These are phyloP conservation scores for Meiosimyza decipiens DNA, from an alignment of 2,888 invertebrate genomes.

Conservation along the genomic window DNA sequence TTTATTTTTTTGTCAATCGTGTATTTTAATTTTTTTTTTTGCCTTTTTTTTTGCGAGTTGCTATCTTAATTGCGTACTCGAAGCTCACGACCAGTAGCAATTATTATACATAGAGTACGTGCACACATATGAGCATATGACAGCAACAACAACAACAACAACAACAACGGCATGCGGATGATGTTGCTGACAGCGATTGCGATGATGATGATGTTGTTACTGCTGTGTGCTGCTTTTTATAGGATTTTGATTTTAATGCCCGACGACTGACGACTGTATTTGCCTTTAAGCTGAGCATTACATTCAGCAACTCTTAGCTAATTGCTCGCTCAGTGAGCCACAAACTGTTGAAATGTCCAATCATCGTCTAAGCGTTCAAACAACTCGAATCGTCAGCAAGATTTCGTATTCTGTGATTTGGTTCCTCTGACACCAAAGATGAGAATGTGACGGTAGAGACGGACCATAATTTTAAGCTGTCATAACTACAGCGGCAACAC, in stretches of 20 bases:
- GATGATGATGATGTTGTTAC: slow-evolving; percentile 28
- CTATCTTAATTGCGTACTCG: slow-evolving; percentile 30
- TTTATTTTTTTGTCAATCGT: neutral
- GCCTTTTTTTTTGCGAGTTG: neutral
- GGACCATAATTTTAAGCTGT: slow-evolving; percentile 51
- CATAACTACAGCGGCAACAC: slow-evolving; percentile 37
- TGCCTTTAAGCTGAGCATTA: slow-evolving; percentile 31
- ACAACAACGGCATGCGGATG: neutral
- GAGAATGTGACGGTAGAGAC: slow-evolving; percentile 48
- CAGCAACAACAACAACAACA: neutral
- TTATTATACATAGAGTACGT: slow-evolving; percentile 16
- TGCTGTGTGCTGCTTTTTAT: slow-evolving; percentile 32
- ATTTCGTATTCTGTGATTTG: slow-evolving; percentile 50
- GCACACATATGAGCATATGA: no score
- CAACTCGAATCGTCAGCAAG: slow-evolving; percentile 45
- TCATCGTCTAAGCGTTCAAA: neutral
- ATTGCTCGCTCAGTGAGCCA: slow-evolving; percentile 23
- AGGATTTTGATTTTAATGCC: slow-evolving; percentile 27
- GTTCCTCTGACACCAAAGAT: slow-evolving; percentile 34
- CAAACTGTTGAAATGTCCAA: neutral
- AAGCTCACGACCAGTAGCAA: slow-evolving; percentile 33
- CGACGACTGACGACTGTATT: slow-evolving; percentile 26
- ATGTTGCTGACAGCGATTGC: neutral
- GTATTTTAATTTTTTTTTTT: neutral
- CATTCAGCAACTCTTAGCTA: slow-evolving; percentile 28